Evolutionary conservation across 2,797 vertebrate species (phyloP).

Genomic region (Bufotes viridis): DNA sequence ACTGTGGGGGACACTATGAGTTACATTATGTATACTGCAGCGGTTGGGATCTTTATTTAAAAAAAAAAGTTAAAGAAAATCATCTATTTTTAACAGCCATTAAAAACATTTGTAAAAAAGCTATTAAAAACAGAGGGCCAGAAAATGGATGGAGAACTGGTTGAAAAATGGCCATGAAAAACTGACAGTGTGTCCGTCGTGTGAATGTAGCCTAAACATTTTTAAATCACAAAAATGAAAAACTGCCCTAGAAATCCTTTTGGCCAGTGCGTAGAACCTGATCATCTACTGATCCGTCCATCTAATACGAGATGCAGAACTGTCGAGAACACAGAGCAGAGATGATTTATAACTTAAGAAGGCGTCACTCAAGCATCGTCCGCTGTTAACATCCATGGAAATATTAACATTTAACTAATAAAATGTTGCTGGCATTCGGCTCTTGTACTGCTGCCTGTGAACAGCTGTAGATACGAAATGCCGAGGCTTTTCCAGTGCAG

Average conservation of each 20-base stretch:
- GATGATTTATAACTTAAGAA: not conserved
- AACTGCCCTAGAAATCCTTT: not conserved
- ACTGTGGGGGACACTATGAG: too few relatives aligned
- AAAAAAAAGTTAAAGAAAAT: too few relatives aligned
- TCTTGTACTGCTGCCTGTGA: conserved; percentile 36
- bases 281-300: not conserved
- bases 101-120: too few relatives aligned
- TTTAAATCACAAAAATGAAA: too few relatives aligned
- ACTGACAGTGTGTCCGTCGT: too few relatives aligned
- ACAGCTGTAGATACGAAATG: conserved; percentile 45
- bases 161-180: too few relatives aligned
- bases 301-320: not conserved
- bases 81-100: too few relatives aligned
- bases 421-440: conserved; percentile 47
- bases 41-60: too few relatives aligned
- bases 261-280: not conserved
- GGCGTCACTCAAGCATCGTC: conserved; percentile 21
- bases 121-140: too few relatives aligned
- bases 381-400: conserved; percentile 32
- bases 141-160: too few relatives aligned
- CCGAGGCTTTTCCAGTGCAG: not conserved
- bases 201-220: too few relatives aligned
- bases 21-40: too few relatives aligned
- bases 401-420: conserved; percentile 39
- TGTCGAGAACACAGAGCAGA: conserved; percentile 5